These are phyloP conservation scores for Microtus pennsylvanicus DNA, from an alignment of 2,113 vertebrate species.

Conservation along the genomic window DNA sequence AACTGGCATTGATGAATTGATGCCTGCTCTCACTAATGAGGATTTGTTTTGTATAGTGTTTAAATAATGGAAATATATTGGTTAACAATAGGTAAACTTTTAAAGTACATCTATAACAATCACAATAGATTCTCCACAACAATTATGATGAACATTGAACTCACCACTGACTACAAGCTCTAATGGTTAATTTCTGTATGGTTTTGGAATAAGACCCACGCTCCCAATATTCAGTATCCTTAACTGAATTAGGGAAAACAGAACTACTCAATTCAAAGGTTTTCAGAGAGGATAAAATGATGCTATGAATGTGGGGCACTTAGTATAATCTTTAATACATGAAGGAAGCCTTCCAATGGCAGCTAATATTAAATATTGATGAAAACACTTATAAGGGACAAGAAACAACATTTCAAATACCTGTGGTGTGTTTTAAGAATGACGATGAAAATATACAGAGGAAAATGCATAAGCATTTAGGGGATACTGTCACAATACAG, in stretches of 20 bases:
- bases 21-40: conserved; percentile 10
- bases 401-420: conserved; percentile 18
- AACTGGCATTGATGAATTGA: conserved; percentile 2
- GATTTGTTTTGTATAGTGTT: not conserved
- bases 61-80: not conserved
- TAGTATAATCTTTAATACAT: conserved; percentile 15
- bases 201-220: not conserved
- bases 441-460: not conserved
- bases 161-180: not conserved
- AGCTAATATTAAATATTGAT: conserved; percentile 32
- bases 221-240: not conserved
- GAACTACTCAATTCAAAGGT: not conserved
- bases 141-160: not conserved
- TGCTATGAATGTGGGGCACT: not conserved
- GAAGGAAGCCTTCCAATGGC: not conserved
- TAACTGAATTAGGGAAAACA: not conserved
- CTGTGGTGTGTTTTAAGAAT: not conserved
- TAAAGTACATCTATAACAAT: not conserved
- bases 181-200: not conserved
- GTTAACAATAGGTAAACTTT: not conserved
- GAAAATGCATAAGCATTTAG: not conserved
- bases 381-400: conserved; percentile 16
- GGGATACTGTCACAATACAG: not conserved
- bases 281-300: not conserved
- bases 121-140: not conserved